A percentile compares a stretch with the other conserved stretches of the same genome.
Evolutionary conservation across 2,797 vertebrate species (phyloP).

Genomic region (Alexandromys oeconomus): DNA sequence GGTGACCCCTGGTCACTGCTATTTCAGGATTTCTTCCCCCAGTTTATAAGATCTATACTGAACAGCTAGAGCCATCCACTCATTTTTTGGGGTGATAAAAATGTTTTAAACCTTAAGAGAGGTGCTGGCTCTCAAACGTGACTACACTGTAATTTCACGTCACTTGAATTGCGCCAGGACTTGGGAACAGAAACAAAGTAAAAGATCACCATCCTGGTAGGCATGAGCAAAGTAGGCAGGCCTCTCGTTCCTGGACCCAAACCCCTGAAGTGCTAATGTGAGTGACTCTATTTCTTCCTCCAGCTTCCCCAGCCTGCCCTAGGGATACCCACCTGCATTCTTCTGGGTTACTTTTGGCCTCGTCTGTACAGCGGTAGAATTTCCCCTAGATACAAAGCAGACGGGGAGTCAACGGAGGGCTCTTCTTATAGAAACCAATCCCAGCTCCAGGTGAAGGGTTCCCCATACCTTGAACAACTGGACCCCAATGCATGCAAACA

Average conservation of each 20-base stretch:
- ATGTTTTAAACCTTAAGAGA: not conserved
- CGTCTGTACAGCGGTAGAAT: constrained; percentile 98
- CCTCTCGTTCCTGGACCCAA: not conserved
- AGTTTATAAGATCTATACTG: not conserved
- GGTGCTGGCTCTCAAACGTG: not conserved
- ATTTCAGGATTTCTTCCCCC: not conserved
- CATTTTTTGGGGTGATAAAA: not conserved
- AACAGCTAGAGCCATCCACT: not conserved
- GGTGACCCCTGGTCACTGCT: not conserved
- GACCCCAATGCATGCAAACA: constrained; percentile 99
- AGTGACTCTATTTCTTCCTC: not conserved
- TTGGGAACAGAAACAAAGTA: not conserved
- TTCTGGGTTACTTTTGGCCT: constrained; percentile 95
- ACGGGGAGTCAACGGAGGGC: constrained; percentile 33
- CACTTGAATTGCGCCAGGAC: not conserved
- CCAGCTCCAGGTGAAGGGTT: not conserved
- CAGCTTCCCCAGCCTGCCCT: not conserved
- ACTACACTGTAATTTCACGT: not conserved
- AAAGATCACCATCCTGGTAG: not conserved
- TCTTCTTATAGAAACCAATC: not conserved
- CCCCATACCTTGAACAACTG: constrained; percentile 98
- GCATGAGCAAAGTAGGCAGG: not conserved
- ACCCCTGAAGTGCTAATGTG: not conserved
- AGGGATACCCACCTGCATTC: constrained; percentile 95
- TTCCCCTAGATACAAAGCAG: constrained; percentile 93